Base-by-base conservation (phyloP, 2,113 vertebrate genomes). In the Cynopterus brachyotis region DNA sequence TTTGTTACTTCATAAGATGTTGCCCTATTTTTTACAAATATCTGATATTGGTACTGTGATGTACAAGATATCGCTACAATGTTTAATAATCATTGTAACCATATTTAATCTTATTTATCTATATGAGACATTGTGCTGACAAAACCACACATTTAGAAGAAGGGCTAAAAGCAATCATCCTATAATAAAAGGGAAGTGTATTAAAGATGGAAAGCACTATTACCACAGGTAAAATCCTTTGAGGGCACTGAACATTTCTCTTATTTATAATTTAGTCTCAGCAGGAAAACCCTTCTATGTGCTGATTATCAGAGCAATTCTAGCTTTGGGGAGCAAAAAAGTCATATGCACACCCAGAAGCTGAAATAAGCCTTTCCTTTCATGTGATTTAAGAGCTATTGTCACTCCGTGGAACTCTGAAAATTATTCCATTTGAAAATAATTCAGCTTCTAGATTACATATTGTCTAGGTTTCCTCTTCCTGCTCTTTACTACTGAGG, bases 261-360 rank as follows among this genome's bases (percentile, higher is more conserved):
- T 97, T 97, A 97, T 97, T 97, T 97, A 97, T 97, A 97, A 97
- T 97, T 97, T 97, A 91, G 91, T 96, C 94, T 81, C 94, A 97
- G 95, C 82, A 96, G 96, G 97, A 94, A 57, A 79, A 76, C 26
- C 76, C 91, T 97, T 96, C 88, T 86, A 24, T 89, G 94, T 97
- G 78, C 97, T 96, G 97, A 97, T 98, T 96, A 97, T 95, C 96
- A 94, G 97, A 97, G 91, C 95, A 84, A 96, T 96, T 94, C 93
- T 87, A 97, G 89, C 95, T 97, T 96, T 80, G 89, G 78, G 94
- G 84, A 95, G 30, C 32, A 93, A 92, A 95, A 95, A 91, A 94
- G 91, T 95, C 93, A 97, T 53, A 97, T 26, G 32, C 47, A 97
- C 40, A 96, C 91, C 35, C 86, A 95, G 76, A 96, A 96, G 89